These are phyloP conservation scores for Coryphaenoides rupestris DNA, from an alignment of 2,113 vertebrate genomes.

Conservation along the genomic window DNA sequence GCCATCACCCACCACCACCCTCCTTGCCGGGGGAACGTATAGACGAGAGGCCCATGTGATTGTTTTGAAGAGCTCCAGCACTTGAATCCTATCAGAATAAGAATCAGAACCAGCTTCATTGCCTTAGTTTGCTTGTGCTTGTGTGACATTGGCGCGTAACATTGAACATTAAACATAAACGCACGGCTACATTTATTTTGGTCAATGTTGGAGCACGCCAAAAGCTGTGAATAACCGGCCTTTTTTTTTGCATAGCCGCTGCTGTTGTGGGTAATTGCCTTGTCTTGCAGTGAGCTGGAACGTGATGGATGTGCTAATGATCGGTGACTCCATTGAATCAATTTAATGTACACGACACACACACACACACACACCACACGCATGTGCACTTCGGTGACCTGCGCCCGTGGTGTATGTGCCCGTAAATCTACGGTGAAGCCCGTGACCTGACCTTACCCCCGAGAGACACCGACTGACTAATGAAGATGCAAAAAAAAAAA, in stretches of 20 bases:
- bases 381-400: background rate
- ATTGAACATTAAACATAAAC: no score
- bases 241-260: no score
- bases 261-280: background rate
- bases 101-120: no score
- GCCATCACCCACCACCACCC: background rate
- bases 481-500: background rate
- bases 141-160: no score
- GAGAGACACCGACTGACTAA: background rate
- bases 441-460: conserved; percentile 10
- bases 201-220: background rate
- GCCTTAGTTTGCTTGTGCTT: no score
- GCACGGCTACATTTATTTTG: no score
- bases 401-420: background rate
- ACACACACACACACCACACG: no score
- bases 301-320: background rate
- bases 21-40: background rate
- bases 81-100: no score
- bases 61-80: no score
- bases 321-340: conserved; percentile 11
- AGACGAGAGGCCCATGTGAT: no score
- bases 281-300: conserved; percentile 11
- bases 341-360: background rate
- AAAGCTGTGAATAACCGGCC: background rate
- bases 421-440: background rate